Conservation (phyloP, 1,140 invertebrate genomes). For the Branchinecta lynchi region DNA sequence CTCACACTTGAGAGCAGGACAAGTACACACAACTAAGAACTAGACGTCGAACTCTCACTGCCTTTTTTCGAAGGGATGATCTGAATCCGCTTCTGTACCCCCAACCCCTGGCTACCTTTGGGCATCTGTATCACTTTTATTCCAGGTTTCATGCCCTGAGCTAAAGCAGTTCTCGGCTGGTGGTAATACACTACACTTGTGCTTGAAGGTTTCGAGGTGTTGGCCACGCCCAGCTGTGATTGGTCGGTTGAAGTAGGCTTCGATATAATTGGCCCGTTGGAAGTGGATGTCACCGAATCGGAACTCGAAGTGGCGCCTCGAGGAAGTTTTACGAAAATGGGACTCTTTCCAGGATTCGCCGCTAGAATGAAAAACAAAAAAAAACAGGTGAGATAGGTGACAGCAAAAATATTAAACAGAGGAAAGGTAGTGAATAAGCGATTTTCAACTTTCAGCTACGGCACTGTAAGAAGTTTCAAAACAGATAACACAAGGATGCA, state of each 20-base stretch:
- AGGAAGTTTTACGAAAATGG: not conserved
- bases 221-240: not conserved
- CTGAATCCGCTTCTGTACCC: not conserved
- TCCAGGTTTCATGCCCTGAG: not conserved
- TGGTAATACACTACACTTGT: conserved; percentile 7
- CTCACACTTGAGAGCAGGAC: no score
- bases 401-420: not conserved
- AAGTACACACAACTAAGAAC: no score
- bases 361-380: not conserved
- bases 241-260: not conserved
- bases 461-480: no score
- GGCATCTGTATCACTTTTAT: not conserved
- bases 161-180: not conserved
- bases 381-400: not conserved
- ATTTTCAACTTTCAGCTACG: no score
- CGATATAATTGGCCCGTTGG: not conserved
- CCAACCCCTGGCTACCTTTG: not conserved
- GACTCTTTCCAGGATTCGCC: not conserved
- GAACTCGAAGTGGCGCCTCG: not conserved
- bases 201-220: not conserved
- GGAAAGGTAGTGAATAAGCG: not conserved
- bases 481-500: no score
- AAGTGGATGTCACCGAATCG: not conserved
- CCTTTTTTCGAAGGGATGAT: not conserved
- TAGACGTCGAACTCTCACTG: no score